phyloP scores from a whole-genome alignment of 2,888 invertebrate species.

The Nowickia ferox region DNA sequence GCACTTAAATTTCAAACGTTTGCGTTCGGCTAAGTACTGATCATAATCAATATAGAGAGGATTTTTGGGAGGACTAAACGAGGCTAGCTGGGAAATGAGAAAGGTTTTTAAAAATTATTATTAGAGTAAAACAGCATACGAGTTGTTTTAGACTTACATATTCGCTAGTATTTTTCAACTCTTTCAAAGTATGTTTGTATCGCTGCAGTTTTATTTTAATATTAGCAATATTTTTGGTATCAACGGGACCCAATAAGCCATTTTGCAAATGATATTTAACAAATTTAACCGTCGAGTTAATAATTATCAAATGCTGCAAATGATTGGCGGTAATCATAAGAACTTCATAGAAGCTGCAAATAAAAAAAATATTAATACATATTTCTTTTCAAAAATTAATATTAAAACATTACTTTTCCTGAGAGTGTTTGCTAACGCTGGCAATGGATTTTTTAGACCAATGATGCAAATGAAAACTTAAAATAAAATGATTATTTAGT shows the following conservation, averaged over 20 bases:
- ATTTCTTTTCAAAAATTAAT: no score
- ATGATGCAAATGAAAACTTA: conserved; percentile 81
- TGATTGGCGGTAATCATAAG: conserved; percentile 82
- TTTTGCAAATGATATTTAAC: conserved; percentile 75
- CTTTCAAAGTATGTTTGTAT: conserved; percentile 77
- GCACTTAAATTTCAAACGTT: conserved; percentile 76
- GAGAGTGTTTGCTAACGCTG: conserved; percentile 75
- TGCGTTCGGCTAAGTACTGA: conserved; percentile 78
- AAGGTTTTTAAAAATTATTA: conserved; percentile 32
- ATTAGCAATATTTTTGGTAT: conserved; percentile 70
- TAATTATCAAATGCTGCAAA: conserved; percentile 80
- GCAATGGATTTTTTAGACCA: conserved; percentile 80
- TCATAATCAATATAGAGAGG: conserved; percentile 81
- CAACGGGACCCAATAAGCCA: conserved; percentile 75
- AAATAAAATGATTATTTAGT: neutral
- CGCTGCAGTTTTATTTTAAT: conserved; percentile 75
- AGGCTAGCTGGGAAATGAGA: conserved; percentile 76
- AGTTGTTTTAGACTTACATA: conserved; percentile 77
- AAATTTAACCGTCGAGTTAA: conserved; percentile 79
- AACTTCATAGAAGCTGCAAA: conserved; percentile 81
- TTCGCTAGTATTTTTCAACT: conserved; percentile 79
- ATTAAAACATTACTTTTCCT: conserved; percentile 75
- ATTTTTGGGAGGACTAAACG: conserved; percentile 79
- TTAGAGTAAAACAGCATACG: neutral
- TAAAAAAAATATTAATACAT: neutral